Conservation (phyloP, 2,113 vertebrate species). For the Elachura formosa region DNA sequence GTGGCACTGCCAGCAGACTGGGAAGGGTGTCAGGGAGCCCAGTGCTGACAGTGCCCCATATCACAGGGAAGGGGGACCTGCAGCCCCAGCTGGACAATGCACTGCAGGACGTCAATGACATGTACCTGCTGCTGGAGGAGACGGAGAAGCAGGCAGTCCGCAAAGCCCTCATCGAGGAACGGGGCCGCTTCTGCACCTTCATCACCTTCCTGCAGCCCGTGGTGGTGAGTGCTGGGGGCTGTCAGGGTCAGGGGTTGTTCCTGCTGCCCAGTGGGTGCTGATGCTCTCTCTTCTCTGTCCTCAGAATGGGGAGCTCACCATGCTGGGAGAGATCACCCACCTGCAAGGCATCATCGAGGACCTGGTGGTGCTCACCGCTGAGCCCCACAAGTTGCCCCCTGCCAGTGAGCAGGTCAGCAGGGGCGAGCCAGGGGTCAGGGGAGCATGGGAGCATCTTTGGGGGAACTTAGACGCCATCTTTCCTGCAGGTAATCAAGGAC, state of each 20-base stretch:
- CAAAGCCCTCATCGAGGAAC: slow-evolving; percentile 90
- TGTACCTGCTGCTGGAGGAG: slow-evolving; percentile 97
- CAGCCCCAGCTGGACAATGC: slow-evolving; percentile 96
- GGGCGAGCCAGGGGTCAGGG: fast-evolving
- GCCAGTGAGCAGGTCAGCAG: slow-evolving; percentile 91
- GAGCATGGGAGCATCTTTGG: fast-evolving
- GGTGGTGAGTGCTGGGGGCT: slow-evolving; percentile 78
- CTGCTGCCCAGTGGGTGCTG: background rate
- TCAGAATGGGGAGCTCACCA: slow-evolving; percentile 92
- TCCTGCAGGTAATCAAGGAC: slow-evolving; percentile 90
- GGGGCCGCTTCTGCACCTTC: slow-evolving; percentile 92
- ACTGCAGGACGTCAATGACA: slow-evolving; percentile 93
- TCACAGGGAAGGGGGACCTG: slow-evolving; percentile 88
- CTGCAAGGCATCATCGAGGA: slow-evolving; percentile 97
- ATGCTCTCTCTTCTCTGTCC: background rate
- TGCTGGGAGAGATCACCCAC: slow-evolving; percentile 96
- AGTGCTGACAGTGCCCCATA: fast-evolving
- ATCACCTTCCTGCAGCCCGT: slow-evolving; percentile 91
- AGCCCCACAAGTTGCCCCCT: slow-evolving; percentile 93
- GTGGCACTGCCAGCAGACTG: background rate
- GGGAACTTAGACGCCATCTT: background rate
- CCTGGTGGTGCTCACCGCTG: slow-evolving; percentile 85
- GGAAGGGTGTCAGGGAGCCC: background rate
- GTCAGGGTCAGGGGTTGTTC: fast-evolving
- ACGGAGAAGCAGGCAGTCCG: slow-evolving; percentile 97